These are phyloP conservation scores for Lordiphosa mommai DNA, from an alignment of 1,140 invertebrate genomes.

Conservation along the genomic window DNA sequence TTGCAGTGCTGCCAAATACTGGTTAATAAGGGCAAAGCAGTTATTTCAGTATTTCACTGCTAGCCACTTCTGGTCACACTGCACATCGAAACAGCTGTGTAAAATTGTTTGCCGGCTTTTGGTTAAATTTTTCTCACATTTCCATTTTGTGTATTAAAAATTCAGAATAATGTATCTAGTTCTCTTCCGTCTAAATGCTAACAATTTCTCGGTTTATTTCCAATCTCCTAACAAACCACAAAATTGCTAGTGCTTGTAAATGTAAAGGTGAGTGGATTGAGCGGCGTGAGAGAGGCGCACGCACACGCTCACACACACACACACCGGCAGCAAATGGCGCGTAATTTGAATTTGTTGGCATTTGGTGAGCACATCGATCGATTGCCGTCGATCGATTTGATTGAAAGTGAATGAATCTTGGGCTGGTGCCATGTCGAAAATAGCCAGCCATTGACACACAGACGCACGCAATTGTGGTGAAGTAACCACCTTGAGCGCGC, in stretches of 20 bases:
- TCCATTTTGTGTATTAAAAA: not conserved
- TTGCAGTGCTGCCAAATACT: too few species aligned
- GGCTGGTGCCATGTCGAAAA: constrained; percentile 74
- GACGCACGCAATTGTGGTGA: constrained; percentile 13
- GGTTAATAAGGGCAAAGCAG: too few species aligned
- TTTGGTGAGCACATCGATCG: constrained; percentile 11
- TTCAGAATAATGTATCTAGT: constrained; percentile 34
- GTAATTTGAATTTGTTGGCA: constrained; percentile 24
- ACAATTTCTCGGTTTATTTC: constrained; percentile 36
- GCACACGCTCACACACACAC: not conserved
- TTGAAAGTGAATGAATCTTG: constrained; percentile 49
- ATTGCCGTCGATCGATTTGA: constrained; percentile 25
- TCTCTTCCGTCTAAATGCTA: constrained; percentile 18
- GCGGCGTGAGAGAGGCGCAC: not conserved
- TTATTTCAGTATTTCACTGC: too few species aligned
- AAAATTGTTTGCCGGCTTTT: too few species aligned
- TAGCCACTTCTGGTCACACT: too few species aligned
- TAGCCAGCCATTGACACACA: constrained; percentile 70
- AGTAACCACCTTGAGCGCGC: not conserved
- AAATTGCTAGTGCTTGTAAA: constrained; percentile 61
- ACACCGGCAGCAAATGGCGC: not conserved
- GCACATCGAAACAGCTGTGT: too few species aligned
- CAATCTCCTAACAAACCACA: constrained; percentile 14
- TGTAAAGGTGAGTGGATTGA: constrained; percentile 48
- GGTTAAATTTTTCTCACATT: not conserved